Evolutionary conservation across 1,140 invertebrate genomes (phyloP).

Genomic region (Cephus cinctus): DNA sequence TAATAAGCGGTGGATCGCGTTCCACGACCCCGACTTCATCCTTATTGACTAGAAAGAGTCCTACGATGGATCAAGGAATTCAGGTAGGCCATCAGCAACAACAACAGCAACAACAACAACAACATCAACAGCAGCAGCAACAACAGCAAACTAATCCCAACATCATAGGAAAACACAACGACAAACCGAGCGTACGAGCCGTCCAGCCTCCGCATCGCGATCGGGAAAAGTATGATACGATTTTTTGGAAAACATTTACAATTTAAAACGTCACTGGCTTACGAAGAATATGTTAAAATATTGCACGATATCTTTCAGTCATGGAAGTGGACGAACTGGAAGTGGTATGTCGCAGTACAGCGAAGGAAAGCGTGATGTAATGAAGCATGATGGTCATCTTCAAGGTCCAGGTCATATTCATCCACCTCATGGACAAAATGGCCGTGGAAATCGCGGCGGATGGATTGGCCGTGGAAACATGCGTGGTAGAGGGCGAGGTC

Average conservation of each 20-base stretch:
- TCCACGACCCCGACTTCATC: conserved; percentile 72
- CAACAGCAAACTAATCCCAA: conserved; percentile 23
- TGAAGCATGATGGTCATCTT: conserved; percentile 37
- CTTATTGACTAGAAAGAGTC: conserved; percentile 70
- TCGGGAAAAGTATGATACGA: conserved; percentile 42
- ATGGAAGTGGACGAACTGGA: conserved; percentile 38
- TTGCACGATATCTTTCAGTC: conserved; percentile 20
- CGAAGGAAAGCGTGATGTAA: conserved; percentile 38
- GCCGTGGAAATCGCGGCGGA: conserved; percentile 55
- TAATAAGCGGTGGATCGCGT: conserved; percentile 73
- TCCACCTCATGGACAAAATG: conserved; percentile 48
- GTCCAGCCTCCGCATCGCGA: conserved; percentile 45
- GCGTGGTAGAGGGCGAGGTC: conserved; percentile 44
- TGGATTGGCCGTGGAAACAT: conserved; percentile 49
- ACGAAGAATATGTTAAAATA: neutral
- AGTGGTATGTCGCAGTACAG: conserved; percentile 49
- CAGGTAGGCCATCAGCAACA: conserved; percentile 62
- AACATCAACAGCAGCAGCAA: conserved; percentile 41
- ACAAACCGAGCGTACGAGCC: conserved; percentile 44
- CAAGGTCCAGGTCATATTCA: conserved; percentile 35
- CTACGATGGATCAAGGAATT: conserved; percentile 79
- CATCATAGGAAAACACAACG: conserved; percentile 45
- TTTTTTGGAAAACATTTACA: neutral
- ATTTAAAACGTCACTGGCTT: neutral
- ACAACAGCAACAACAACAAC: conserved; percentile 46